These are phyloP conservation scores for Diabrotica balteata DNA, from an alignment of 2,888 invertebrate species.

Conservation along the genomic window DNA sequence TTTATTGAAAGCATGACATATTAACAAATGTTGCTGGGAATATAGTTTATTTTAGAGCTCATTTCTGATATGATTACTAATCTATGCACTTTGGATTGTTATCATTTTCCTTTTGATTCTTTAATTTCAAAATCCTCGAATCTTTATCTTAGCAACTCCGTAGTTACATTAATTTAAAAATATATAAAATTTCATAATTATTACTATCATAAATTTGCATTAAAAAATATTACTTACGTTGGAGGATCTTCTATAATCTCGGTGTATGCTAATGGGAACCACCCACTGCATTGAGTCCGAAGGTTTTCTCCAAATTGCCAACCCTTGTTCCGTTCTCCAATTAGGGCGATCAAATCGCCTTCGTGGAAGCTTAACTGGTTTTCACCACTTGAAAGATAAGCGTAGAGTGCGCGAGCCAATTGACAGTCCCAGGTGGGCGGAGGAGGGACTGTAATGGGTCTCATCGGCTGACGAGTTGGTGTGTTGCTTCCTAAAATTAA, in stretches of 20 bases:
- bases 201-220: no score
- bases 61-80: no score
- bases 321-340: constrained; percentile 91
- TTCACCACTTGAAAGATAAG: constrained; percentile 87
- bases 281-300: constrained; percentile 89
- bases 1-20: no score
- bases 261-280: constrained; percentile 96
- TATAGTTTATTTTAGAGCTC: no score
- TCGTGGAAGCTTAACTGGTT: constrained; percentile 92
- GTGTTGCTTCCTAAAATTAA: constrained; percentile 43
- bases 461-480: constrained; percentile 65
- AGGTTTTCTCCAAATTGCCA: constrained; percentile 98
- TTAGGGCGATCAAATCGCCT: constrained; percentile 85
- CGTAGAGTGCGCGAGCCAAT: constrained; percentile 84
- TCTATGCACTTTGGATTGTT: no score
- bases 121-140: no score
- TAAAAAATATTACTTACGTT: constrained; percentile 61
- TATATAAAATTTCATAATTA: no score
- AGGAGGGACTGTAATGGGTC: constrained; percentile 69
- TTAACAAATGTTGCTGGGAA: no score
- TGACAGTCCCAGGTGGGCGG: constrained; percentile 74
- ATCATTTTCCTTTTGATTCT: no score
- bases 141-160: no score
- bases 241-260: constrained; percentile 76
- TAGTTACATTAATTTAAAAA: no score